Conservation (phyloP, 2,113 vertebrate species). For the Xiphias gladius region DNA sequence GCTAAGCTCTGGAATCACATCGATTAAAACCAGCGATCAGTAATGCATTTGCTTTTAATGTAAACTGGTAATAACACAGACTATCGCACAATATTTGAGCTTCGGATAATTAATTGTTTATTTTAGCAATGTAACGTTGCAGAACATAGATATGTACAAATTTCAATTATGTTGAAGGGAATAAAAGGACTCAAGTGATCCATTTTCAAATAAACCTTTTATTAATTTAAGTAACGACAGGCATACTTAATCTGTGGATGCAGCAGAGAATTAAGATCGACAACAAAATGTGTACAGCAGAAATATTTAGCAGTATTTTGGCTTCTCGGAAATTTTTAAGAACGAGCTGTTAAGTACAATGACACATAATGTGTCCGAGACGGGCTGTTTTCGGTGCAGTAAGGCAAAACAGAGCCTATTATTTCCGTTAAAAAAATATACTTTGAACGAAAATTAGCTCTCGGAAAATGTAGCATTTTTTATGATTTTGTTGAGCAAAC, state of each 20-base stretch:
- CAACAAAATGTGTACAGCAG: background rate
- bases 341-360: background rate
- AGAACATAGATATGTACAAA: slow-evolving; percentile 12
- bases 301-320: slow-evolving; percentile 6
- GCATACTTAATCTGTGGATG: background rate
- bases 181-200: slow-evolving; percentile 13
- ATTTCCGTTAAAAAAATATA: background rate
- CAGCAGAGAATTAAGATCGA: slow-evolving; percentile 22
- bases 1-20: slow-evolving; percentile 49
- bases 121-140: slow-evolving; percentile 40
- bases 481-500: background rate
- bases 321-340: background rate
- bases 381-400: background rate
- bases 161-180: slow-evolving; percentile 18
- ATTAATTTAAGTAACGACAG: slow-evolving; percentile 38
- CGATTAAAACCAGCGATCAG: slow-evolving; percentile 59
- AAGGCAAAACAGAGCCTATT: background rate
- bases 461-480: background rate
- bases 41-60: slow-evolving; percentile 45
- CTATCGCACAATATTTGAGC: slow-evolving; percentile 34
- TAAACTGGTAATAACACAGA: slow-evolving; percentile 44
- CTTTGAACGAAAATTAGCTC: slow-evolving; percentile 6
- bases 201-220: slow-evolving; percentile 35
- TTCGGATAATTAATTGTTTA: slow-evolving; percentile 57
- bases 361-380: background rate